phyloP scores from a whole-genome alignment of 2,888 invertebrate genomes.

The Clivina fossor region DNA sequence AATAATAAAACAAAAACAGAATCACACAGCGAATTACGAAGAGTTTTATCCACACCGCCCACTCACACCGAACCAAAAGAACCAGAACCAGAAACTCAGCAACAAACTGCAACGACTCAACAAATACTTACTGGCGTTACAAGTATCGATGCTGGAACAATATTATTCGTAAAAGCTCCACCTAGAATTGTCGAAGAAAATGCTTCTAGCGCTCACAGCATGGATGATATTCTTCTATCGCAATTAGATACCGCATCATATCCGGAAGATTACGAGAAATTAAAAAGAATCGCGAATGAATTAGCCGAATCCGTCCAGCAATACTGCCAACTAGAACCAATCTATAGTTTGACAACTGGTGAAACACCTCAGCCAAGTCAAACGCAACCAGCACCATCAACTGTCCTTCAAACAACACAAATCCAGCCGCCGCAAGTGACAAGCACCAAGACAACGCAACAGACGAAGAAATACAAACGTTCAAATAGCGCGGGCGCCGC shows the following conservation, averaged over 20 bases:
- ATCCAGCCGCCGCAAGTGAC: conserved; percentile 54
- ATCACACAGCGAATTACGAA: conserved; percentile 58
- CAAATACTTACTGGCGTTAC: conserved; percentile 52
- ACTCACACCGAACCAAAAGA: conserved; percentile 50
- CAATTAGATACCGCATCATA: conserved; percentile 66
- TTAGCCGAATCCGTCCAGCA: conserved; percentile 77
- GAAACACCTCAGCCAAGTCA: conserved; percentile 49
- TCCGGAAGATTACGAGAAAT: conserved; percentile 81
- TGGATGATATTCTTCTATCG: conserved; percentile 70
- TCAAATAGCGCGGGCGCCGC: conserved; percentile 50
- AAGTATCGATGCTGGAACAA: conserved; percentile 51
- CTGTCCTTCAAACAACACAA: conserved; percentile 59
- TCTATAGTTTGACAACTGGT: conserved; percentile 55
- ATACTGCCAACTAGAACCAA: conserved; percentile 61
- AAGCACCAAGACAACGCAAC: conserved; percentile 61
- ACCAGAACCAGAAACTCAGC: conserved; percentile 43
- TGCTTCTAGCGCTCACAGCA: conserved; percentile 63
- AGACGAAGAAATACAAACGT: conserved; percentile 70
- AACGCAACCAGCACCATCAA: no score
- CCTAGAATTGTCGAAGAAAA: conserved; percentile 52
- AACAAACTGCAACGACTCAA: conserved; percentile 49
- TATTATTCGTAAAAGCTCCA: conserved; percentile 49
- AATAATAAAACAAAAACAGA: conserved; percentile 46
- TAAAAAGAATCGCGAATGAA: conserved; percentile 81
- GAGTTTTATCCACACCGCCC: conserved; percentile 56